Base-by-base conservation (phyloP, 2,888 invertebrate species). In the Scrobipalpa atriplicella region DNA sequence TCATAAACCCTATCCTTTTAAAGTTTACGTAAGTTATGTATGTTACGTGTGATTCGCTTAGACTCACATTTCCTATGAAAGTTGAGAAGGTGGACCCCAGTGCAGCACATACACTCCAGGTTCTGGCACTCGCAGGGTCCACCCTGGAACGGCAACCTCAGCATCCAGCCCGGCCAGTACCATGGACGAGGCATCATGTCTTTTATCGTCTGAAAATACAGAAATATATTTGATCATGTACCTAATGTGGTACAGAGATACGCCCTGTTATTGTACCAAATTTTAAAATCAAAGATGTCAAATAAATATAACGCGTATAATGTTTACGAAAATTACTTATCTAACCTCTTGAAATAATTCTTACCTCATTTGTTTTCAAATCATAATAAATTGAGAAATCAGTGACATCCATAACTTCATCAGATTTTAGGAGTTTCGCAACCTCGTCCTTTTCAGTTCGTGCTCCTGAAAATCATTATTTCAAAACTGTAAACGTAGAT, bases 21-120 rank as follows among this genome's bases (percentile, higher is more conserved):
- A n/a, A n/a, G n/a, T n/a, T n/a, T n/a, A n/a, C n/a, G n/a, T n/a
- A n/a, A n/a, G n/a, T 16, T 3, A 16, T 16, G 7, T 51, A 16
- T 3, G n/a, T n/a, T n/a, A n/a, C n/a, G 51, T 16, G n/a, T 16
- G 47, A n/a, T 47, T 13, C n/a, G 47, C n/a, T 41, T 51, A 2
- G n/a, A 51, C 18, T 54, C 29, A 62, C 63, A 65, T 43, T 58
- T 58, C 41, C 54, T 65, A 13, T 56, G 39, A n/a, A 56, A 58
- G 43, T 58, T 65, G 13, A 56, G 29, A 3, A 96, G 91, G 72
- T 95, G 94, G 71, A 97, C 92, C n/a, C 96, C 96, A 2, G 95
- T 94, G 76, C 97, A 97, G 80, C 97, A 97, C 61, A 94, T 94
- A 76, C 97, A 97, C 62, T 90, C 85, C 0, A 93, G 80, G 3